Conservation (phyloP, 2,113 vertebrate species). For the Sinocyclocheilus anshuiensis region DNA sequence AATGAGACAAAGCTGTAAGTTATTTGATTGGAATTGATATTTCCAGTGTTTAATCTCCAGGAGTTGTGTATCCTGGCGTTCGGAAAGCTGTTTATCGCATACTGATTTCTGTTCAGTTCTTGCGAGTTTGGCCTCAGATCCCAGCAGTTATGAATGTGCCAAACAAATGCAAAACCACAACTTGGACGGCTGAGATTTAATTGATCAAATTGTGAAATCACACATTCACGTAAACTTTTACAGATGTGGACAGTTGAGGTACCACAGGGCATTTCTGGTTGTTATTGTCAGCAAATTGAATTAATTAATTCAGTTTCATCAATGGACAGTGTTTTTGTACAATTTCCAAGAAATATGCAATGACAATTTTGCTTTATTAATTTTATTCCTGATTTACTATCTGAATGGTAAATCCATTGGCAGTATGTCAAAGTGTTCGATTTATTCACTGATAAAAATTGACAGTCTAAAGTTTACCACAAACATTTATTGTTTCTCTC, state of each 20-base stretch:
- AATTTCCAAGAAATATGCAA: too few relatives aligned
- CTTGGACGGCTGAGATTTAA: not conserved
- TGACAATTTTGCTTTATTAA: not conserved
- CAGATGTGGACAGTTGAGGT: not conserved
- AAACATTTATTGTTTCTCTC: not conserved
- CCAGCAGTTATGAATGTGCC: too few relatives aligned
- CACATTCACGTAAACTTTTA: not conserved
- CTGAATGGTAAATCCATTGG: not conserved
- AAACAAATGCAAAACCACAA: not conserved
- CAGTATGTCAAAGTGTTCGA: not conserved
- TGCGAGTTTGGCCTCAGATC: constrained; percentile 7
- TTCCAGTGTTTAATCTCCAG: constrained; percentile 58
- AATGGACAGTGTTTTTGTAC: not conserved
- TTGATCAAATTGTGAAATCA: not conserved
- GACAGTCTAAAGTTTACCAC: not conserved
- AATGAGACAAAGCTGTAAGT: constrained; percentile 60
- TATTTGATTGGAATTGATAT: constrained; percentile 61
- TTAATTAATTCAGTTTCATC: not conserved
- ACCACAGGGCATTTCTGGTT: too few relatives aligned
- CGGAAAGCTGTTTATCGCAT: constrained; percentile 62
- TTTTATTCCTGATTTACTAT: too few relatives aligned
- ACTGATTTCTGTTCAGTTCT: constrained; percentile 14
- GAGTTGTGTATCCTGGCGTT: constrained; percentile 50
- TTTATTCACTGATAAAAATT: not conserved
- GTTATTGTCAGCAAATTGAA: not conserved